Evolutionary conservation across 2,888 invertebrate species (phyloP).

Genomic region (Xiphydria camelus): DNA sequence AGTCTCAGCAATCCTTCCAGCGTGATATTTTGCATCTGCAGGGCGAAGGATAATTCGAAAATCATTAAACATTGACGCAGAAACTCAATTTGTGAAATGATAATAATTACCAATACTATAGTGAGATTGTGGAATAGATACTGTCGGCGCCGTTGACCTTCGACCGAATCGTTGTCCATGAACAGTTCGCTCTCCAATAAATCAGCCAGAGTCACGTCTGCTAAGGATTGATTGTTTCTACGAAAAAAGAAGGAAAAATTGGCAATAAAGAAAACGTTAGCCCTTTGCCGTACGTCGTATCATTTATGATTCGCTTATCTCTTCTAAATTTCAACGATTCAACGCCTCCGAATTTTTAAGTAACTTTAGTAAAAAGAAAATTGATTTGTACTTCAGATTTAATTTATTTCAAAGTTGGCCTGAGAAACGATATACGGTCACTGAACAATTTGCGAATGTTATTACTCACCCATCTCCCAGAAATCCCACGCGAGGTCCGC

Average conservation of each 20-base stretch:
- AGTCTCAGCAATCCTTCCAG: constrained; percentile 31
- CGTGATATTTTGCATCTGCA: constrained; percentile 36
- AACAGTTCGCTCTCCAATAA: constrained; percentile 25
- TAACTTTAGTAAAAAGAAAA: background rate
- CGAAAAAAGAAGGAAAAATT: too few species aligned
- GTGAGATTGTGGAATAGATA: constrained; percentile 32
- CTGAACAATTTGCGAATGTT: background rate
- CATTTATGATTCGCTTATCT: too few species aligned
- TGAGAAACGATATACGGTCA: too few species aligned
- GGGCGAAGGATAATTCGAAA: constrained; percentile 3
- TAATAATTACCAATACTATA: constrained; percentile 28
- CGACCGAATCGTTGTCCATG: too few species aligned
- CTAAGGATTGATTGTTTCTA: too few species aligned
- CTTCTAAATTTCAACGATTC: constrained; percentile 6
- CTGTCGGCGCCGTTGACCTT: too few species aligned
- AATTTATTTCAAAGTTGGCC: too few species aligned
- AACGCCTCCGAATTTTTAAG: too few species aligned
- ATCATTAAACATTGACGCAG: constrained; percentile 3
- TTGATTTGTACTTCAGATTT: background rate
- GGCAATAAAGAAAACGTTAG: too few species aligned
- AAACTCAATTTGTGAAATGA: background rate
- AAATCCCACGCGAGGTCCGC: constrained; percentile 18
- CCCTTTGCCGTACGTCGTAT: too few species aligned
- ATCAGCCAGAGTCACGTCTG: constrained; percentile 20
- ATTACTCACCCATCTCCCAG: constrained; percentile 20